These are phyloP conservation scores for Candoia aspera DNA, from an alignment of 2,113 vertebrate genomes.

Conservation along the genomic window DNA sequence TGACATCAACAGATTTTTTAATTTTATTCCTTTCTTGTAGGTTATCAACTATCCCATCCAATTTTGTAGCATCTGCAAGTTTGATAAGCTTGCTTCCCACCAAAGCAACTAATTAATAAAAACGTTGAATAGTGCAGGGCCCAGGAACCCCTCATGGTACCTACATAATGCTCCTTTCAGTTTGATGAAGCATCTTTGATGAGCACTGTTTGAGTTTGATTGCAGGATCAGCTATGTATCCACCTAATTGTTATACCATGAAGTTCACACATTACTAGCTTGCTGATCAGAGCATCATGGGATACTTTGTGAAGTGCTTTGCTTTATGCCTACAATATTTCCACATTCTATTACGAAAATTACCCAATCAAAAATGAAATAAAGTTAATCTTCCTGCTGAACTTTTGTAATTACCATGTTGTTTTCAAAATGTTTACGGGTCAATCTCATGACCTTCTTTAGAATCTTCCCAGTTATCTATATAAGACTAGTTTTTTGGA, in stretches of 20 bases:
- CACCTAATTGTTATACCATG: neutral
- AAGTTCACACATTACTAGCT: neutral
- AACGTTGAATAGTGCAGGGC: neutral
- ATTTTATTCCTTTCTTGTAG: neutral
- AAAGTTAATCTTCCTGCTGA: neutral
- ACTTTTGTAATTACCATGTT: neutral
- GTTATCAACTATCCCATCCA: neutral
- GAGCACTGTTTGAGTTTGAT: neutral
- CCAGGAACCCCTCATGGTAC: neutral
- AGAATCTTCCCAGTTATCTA: no score
- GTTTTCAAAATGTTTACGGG: neutral
- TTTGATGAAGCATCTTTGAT: neutral
- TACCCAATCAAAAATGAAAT: neutral
- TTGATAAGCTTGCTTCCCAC: neutral
- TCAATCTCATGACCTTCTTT: no score
- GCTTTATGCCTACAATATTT: neutral
- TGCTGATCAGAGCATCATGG: neutral
- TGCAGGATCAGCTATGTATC: neutral
- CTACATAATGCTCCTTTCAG: neutral
- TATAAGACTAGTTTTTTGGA: no score
- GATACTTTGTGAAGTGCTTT: neutral
- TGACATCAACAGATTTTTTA: no score
- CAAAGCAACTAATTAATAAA: neutral
- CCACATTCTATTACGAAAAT: neutral
- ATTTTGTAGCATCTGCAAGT: neutral